Evolutionary conservation across 2,888 invertebrate genomes (phyloP).

Genomic region (Masnerella sp.): DNA sequence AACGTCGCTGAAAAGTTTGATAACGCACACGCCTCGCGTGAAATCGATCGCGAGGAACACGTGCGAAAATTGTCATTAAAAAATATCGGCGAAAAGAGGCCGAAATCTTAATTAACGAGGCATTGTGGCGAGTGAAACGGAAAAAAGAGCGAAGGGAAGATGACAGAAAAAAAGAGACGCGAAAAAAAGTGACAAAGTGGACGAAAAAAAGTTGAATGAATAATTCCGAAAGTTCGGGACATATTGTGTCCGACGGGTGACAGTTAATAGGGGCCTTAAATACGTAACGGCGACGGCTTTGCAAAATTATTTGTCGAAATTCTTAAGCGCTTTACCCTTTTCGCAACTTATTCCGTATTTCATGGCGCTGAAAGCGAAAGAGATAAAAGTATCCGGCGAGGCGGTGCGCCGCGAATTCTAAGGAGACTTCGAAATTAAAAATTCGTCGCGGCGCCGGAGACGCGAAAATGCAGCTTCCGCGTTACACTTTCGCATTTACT

Average conservation of each 20-base stretch:
- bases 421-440: conserved; percentile 63
- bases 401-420: conserved; percentile 55
- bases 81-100: background rate
- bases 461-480: conserved; percentile 60
- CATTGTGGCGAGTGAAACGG: no score
- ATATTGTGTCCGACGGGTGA: conserved; percentile 48
- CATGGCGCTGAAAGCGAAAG: conserved; percentile 56
- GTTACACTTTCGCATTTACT: conserved; percentile 52
- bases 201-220: conserved; percentile 41
- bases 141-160: no score
- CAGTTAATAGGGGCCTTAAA: conserved; percentile 55
- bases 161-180: background rate
- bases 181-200: conserved; percentile 10
- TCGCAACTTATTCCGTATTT: conserved; percentile 59
- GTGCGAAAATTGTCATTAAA: conserved; percentile 33
- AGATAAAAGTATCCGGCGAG: conserved; percentile 59
- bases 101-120: background rate
- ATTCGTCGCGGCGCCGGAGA: conserved; percentile 59
- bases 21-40: conserved; percentile 17
- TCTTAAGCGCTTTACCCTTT: conserved; percentile 58
- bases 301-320: conserved; percentile 59
- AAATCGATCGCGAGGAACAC: conserved; percentile 30
- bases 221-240: conserved; percentile 49
- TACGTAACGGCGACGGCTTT: conserved; percentile 40
- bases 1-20: conserved; percentile 49